Evolutionary conservation across 2,113 vertebrate species (phyloP), one percentile per base, ranked within the genome.

Genomic region (Pseudonaja textilis): DNA sequence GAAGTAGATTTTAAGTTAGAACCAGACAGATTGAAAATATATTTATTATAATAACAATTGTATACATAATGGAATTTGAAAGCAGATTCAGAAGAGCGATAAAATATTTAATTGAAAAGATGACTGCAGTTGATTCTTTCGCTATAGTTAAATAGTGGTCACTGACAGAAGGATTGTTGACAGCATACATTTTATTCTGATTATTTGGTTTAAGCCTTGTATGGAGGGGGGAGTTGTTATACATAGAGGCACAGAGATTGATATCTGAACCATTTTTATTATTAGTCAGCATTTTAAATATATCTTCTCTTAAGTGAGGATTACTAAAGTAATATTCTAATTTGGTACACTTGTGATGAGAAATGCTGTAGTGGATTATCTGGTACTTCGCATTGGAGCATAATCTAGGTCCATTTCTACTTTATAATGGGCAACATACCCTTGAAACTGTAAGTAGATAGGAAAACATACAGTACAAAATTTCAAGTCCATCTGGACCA

Each of bases 1-100:
- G 95, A 2, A 92, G 14, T 5, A 0, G 4, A 91, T 95, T 95
- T 89, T 94, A 88, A 2, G 45, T 56, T 59, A 64, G 42, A 92
- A 47, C 26, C 29, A 39, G 26, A 9, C 1, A 34, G 20, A 74
- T 74, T 23, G 9, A 34, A 90, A 54, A 34, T 0, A 22, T 26
- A 61, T 47, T 89, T n/a, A 86, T 59, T 59, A n/a, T 5, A 85
- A 57, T 16, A n/a, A 20, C 12, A 87, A 74, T 52, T 39, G 22
- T 7, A 92, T 52, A 25, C 7, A 25, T 88, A 5, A 64, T 52
- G 26, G 57, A 45, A 23, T 45, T 54, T 55, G 29, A 18, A 59
- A 86, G 20, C 10, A 45, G 39, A 54, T 86, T 87, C 56, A 45
- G 23, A 26, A 25, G 5, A 57, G 18, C 3, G 3, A 16, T 69